These are phyloP conservation scores for Drosophila auraria DNA, from an alignment of 1,140 invertebrate species.

Conservation along the genomic window DNA sequence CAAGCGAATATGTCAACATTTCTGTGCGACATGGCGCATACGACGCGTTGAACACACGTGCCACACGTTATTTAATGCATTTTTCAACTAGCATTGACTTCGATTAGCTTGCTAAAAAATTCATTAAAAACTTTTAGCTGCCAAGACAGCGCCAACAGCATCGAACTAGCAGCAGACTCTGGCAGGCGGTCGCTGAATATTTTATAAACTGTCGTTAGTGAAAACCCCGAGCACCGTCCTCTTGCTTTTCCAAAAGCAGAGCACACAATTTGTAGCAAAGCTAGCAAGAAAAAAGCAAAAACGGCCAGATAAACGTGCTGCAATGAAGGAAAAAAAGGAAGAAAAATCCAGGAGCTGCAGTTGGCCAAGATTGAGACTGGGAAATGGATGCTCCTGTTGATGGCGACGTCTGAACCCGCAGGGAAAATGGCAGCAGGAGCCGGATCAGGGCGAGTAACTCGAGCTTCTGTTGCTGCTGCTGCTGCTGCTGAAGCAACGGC, in stretches of 20 bases:
- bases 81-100: conserved; percentile 77
- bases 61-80: conserved; percentile 69
- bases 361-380: conserved; percentile 64
- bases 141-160: conserved; percentile 45
- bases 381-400: conserved; percentile 73
- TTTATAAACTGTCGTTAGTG: conserved; percentile 82
- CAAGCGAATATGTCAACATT: conserved; percentile 19
- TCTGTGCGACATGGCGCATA: conserved; percentile 52
- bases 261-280: conserved; percentile 76
- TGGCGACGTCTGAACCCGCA: conserved; percentile 77
- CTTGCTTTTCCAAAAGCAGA: conserved; percentile 14
- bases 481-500: neutral
- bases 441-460: conserved; percentile 9
- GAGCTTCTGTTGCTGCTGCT: neutral
- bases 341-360: conserved; percentile 39
- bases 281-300: conserved; percentile 42
- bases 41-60: conserved; percentile 42
- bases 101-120: conserved; percentile 81
- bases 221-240: conserved; percentile 24
- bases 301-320: conserved; percentile 55
- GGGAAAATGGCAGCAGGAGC: conserved; percentile 30
- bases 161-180: conserved; percentile 28
- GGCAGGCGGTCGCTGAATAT: conserved; percentile 68
- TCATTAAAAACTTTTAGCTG: conserved; percentile 82
- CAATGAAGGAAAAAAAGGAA: conserved; percentile 17